phyloP scores from a whole-genome alignment of 2,888 invertebrate genomes.

The Hipparchia sbordonii region DNA sequence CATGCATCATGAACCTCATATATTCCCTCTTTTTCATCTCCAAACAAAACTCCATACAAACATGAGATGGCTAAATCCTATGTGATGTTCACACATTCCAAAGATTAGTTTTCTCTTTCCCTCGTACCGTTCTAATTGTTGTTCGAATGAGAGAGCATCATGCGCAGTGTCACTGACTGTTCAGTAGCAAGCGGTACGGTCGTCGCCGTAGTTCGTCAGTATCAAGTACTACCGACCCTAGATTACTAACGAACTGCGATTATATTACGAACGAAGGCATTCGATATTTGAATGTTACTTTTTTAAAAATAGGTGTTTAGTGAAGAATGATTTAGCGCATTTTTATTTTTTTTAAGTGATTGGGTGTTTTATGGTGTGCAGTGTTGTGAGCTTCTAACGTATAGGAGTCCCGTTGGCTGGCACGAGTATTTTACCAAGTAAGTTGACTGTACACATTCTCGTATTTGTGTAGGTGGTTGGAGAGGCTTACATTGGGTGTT shows the following conservation, averaged over 20 bases:
- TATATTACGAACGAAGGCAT: conserved; percentile 64
- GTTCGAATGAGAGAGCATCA: conserved; percentile 60
- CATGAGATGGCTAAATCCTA: conserved; percentile 59
- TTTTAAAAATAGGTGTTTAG: conserved; percentile 46
- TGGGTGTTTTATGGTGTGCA: conserved; percentile 41
- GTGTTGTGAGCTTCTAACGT: conserved; percentile 49
- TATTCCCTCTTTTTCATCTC: conserved; percentile 45
- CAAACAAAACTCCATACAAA: conserved; percentile 47
- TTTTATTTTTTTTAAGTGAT: conserved; percentile 42
- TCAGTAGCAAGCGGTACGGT: conserved; percentile 65
- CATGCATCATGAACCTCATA: conserved; percentile 65
- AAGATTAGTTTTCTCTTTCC: conserved; percentile 58
- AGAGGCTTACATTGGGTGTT: conserved; percentile 34
- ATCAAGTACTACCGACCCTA: conserved; percentile 37
- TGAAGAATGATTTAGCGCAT: conserved; percentile 40
- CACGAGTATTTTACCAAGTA: conserved; percentile 57
- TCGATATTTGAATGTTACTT: conserved; percentile 57
- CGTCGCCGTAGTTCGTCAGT: conserved; percentile 51
- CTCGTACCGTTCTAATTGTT: conserved; percentile 38
- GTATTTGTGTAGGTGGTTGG: conserved; percentile 51
- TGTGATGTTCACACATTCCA: conserved; percentile 69
- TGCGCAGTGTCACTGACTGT: conserved; percentile 80
- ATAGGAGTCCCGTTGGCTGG: conserved; percentile 70
- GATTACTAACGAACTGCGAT: conserved; percentile 41
- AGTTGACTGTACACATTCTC: conserved; percentile 55